These are phyloP conservation scores for Acrobasis repandana DNA, from an alignment of 2,888 invertebrate species.

Conservation along the genomic window DNA sequence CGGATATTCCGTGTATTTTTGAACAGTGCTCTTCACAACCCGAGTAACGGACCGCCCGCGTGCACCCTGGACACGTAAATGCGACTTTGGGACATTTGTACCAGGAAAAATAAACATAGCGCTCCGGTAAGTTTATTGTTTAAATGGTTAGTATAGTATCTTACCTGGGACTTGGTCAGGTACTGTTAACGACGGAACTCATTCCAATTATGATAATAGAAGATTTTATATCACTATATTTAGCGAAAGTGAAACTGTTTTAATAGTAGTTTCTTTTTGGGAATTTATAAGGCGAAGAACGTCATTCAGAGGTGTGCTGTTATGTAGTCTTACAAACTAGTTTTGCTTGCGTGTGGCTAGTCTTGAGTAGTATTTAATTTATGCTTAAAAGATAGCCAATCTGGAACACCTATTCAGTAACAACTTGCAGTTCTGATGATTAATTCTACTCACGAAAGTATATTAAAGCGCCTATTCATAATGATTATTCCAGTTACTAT, in stretches of 20 bases:
- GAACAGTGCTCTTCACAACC: constrained; percentile 52
- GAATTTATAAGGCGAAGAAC: constrained; percentile 19
- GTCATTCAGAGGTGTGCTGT: constrained; percentile 14
- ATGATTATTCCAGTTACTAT: not conserved
- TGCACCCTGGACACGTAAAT: constrained; percentile 61
- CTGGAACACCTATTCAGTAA: constrained; percentile 18
- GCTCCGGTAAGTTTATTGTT: constrained; percentile 71
- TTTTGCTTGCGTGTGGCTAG: constrained; percentile 21
- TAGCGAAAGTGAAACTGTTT: constrained; percentile 56
- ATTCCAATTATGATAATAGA: constrained; percentile 12
- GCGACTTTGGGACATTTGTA: constrained; percentile 60
- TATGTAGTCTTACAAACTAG: constrained; percentile 22
- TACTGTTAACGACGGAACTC: not conserved
- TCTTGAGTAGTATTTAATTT: constrained; percentile 20
- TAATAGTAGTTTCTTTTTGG: constrained; percentile 27
- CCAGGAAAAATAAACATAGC: constrained; percentile 73
- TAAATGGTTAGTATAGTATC: constrained; percentile 22
- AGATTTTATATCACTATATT: constrained; percentile 24
- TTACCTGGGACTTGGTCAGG: constrained; percentile 15
- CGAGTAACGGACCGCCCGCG: constrained; percentile 55
- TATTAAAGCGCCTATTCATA: not conserved
- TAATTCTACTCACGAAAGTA: constrained; percentile 2
- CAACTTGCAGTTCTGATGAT: constrained; percentile 3
- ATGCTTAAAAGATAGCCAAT: constrained; percentile 15
- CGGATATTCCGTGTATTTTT: constrained; percentile 54